Conservation (phyloP, 2,113 vertebrate genomes). For the Sigmodon hispidus region DNA sequence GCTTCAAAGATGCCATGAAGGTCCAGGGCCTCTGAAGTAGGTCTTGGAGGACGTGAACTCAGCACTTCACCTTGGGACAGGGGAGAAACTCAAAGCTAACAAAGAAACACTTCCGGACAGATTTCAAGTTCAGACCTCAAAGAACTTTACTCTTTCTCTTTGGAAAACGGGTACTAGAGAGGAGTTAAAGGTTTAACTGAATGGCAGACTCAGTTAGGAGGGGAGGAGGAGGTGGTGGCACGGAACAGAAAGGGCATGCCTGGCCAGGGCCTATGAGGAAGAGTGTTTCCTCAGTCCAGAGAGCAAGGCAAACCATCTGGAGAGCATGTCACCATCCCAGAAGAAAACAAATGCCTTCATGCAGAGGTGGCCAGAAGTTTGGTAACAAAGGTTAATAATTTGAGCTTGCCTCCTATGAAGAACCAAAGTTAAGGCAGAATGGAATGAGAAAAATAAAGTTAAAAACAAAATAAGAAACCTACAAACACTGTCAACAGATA, state of each 20-base stretch:
- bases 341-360: not conserved
- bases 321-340: not conserved
- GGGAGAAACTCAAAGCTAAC: slow-evolving; percentile 33
- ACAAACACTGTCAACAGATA: slow-evolving; percentile 46
- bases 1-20: slow-evolving; percentile 75
- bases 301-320: not conserved
- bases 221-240: not conserved
- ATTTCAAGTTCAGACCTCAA: slow-evolving; percentile 62
- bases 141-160: slow-evolving; percentile 61
- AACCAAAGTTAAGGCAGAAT: slow-evolving; percentile 73
- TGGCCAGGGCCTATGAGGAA: not conserved
- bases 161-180: not conserved
- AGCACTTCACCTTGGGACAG: slow-evolving; percentile 67
- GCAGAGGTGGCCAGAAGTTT: not conserved
- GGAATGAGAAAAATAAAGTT: slow-evolving; percentile 54
- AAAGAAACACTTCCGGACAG: slow-evolving; percentile 1
- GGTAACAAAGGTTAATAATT: not conserved
- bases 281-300: not conserved
- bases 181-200: not conserved
- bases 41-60: slow-evolving; percentile 45
- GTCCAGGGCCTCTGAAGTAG: slow-evolving; percentile 71
- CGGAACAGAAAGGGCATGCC: not conserved
- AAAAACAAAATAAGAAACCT: slow-evolving; percentile 14
- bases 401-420: slow-evolving; percentile 27
- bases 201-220: not conserved